Evolutionary conservation across 2,797 vertebrate species (phyloP).

Genomic region (Parambassis ranga): DNA sequence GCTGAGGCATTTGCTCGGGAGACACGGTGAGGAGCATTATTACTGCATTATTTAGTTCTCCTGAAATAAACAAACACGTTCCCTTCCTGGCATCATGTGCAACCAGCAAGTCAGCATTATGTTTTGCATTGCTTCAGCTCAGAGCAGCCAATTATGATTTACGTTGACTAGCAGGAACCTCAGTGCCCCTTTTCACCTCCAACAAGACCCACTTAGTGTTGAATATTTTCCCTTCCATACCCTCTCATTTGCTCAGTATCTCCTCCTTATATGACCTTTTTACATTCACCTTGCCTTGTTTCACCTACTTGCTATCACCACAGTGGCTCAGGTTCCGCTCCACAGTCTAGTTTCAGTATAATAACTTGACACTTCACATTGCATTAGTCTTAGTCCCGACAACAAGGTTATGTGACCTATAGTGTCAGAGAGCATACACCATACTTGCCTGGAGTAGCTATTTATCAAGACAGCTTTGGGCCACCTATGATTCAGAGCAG

Average conservation of each 20-base stretch:
- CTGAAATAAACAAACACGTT: conserved; percentile 82
- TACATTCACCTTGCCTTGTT: conserved; percentile 80
- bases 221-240: conserved; percentile 57
- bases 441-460: conserved; percentile 82
- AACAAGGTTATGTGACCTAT: conserved; percentile 85
- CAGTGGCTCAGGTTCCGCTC: conserved; percentile 72
- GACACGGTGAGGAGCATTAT: conserved; percentile 78
- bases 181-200: conserved; percentile 62
- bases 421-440: conserved; percentile 83
- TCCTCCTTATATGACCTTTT: conserved; percentile 79
- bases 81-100: conserved; percentile 67
- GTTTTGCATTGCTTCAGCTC: conserved; percentile 69
- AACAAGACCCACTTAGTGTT: conserved; percentile 72
- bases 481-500: conserved; percentile 83
- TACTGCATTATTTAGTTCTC: conserved; percentile 83
- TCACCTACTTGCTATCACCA: conserved; percentile 74
- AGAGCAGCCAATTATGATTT: conserved; percentile 75
- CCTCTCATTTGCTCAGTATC: conserved; percentile 73
- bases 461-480: conserved; percentile 85
- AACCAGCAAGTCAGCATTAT: conserved; percentile 68
- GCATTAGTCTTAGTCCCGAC: conserved; percentile 83
- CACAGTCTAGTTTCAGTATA: conserved; percentile 81
- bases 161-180: conserved; percentile 59
- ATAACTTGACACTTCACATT: conserved; percentile 87
- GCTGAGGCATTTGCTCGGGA: conserved; percentile 80